Base-by-base conservation (phyloP, 2,113 vertebrate species). In the Taurulus bubalis region DNA sequence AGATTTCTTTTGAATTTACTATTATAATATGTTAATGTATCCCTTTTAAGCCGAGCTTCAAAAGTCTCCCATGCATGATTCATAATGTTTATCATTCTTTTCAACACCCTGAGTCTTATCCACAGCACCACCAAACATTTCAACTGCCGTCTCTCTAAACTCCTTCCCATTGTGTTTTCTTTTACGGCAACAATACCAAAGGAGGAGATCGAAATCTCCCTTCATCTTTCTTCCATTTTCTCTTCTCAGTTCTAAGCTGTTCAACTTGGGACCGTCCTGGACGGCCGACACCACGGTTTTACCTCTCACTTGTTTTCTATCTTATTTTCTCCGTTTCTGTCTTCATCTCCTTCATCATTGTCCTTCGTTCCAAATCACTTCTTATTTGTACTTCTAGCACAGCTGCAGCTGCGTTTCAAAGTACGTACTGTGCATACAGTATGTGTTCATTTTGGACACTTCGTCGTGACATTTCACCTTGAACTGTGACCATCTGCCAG, bases 121-220 rank as follows among this genome's bases (percentile, higher is more conserved):
- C 22, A 63, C 14, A 36, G 60, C 28, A 26, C 2, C 65, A 71
- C 8, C 65, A 30, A 62, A 77, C 42, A 53, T 68, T 32, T 59
- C 24, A 22, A 10, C n/a, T 4, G 15, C 28, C 28, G 6, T 45
- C 16, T 36, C 36, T 26, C 63, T 40, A 3, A 60, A 30, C 68
- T 45, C 6, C n/a, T 18, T 24, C 34, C 49, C 47, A 16, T 22
- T 60, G 15, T 63, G 42, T 26, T 72, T 53, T 47, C 38, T 60
- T 75, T 74, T 55, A 55, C 56, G 45, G 36, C 28, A 56, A 18
- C 58, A 63, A 40, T 24, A 28, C 56, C 58, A 36, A n/a, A 51
- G 10, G 22, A 42, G 22, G 47, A 28, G 36, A 64, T 34, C 24
- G 4, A 69, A 30, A 10, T 45, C 8, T 40, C 8, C 8, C 10